These are phyloP conservation scores for Lasiommata megera DNA, from an alignment of 2,888 invertebrate species.

Conservation along the genomic window DNA sequence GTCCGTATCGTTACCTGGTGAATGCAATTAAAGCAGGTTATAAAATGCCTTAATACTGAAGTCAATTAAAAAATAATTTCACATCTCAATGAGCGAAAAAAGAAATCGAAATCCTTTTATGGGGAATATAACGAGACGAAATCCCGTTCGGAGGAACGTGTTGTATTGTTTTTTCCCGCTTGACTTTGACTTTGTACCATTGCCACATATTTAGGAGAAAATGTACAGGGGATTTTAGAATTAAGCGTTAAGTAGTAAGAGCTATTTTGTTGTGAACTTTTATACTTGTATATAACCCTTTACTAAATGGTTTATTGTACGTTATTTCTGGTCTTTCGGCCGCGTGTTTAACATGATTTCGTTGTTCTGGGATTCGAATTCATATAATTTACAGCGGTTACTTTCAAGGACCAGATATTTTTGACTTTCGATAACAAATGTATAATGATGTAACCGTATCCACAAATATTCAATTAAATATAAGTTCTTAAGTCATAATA, in stretches of 20 bases:
- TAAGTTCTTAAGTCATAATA: too few relatives aligned
- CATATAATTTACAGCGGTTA: constrained; percentile 53
- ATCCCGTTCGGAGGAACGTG: constrained; percentile 50
- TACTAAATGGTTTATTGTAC: constrained; percentile 31
- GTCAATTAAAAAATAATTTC: constrained; percentile 49
- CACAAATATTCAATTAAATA: constrained; percentile 49
- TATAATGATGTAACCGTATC: constrained; percentile 46
- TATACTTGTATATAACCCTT: constrained; percentile 25
- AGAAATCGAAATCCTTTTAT: constrained; percentile 56
- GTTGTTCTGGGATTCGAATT: constrained; percentile 48
- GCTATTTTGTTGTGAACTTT: constrained; percentile 14
- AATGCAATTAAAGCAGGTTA: constrained; percentile 29
- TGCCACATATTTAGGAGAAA: constrained; percentile 35
- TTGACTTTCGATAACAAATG: constrained; percentile 48
- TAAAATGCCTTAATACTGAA: constrained; percentile 36
- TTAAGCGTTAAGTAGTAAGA: constrained; percentile 24
- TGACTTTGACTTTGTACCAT: constrained; percentile 38
- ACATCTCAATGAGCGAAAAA: constrained; percentile 43
- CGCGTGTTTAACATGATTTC: constrained; percentile 50
- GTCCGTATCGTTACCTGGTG: constrained; percentile 20
- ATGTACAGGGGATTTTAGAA: constrained; percentile 22
- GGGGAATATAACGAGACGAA: constrained; percentile 57
- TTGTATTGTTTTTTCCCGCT: constrained; percentile 52
- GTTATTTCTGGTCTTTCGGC: constrained; percentile 48
- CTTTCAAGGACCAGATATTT: constrained; percentile 52